A percentile compares a stretch with the other conserved stretches of the same genome.
Evolutionary conservation across 2,888 invertebrate genomes (phyloP).

Genomic region (Venustoraphidia nigricollis): DNA sequence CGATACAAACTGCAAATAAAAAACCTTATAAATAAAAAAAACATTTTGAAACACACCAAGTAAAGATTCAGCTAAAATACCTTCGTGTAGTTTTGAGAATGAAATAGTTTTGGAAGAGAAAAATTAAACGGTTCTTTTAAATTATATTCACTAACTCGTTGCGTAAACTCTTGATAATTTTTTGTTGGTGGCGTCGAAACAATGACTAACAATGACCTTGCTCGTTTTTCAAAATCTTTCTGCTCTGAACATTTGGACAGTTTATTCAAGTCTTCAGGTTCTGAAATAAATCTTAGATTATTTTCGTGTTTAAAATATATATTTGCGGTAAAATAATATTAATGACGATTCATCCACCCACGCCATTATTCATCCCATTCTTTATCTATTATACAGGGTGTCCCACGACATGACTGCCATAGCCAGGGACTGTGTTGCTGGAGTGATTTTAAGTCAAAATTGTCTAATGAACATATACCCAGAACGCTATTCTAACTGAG

Average conservation of each 20-base stretch:
- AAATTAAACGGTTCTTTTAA: conserved; percentile 69
- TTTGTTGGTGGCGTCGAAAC: conserved; percentile 70
- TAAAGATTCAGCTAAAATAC: conserved; percentile 14
- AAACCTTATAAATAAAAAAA: conserved; percentile 6
- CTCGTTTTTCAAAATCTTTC: conserved; percentile 47
- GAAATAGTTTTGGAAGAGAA: conserved; percentile 41
- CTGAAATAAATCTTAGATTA: conserved; percentile 19
- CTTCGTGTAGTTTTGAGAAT: conserved; percentile 26
- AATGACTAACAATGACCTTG: conserved; percentile 73
- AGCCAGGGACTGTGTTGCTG: too few species aligned
- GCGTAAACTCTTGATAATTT: conserved; percentile 59
- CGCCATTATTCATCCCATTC: too few species aligned
- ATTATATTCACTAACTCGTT: conserved; percentile 66
- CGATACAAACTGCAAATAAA: conserved; percentile 56
- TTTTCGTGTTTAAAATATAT: background rate
- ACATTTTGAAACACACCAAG: background rate
- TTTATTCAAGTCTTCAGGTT: conserved; percentile 38
- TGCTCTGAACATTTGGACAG: conserved; percentile 44
- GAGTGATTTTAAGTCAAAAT: too few species aligned
- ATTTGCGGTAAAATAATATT: background rate
- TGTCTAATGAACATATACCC: too few species aligned
- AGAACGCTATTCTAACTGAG: too few species aligned
- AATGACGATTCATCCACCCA: too few species aligned
- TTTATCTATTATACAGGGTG: too few species aligned
- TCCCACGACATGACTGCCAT: too few species aligned